These are phyloP conservation scores for Netelia inedita DNA, from an alignment of 2,888 invertebrate species.

Conservation along the genomic window DNA sequence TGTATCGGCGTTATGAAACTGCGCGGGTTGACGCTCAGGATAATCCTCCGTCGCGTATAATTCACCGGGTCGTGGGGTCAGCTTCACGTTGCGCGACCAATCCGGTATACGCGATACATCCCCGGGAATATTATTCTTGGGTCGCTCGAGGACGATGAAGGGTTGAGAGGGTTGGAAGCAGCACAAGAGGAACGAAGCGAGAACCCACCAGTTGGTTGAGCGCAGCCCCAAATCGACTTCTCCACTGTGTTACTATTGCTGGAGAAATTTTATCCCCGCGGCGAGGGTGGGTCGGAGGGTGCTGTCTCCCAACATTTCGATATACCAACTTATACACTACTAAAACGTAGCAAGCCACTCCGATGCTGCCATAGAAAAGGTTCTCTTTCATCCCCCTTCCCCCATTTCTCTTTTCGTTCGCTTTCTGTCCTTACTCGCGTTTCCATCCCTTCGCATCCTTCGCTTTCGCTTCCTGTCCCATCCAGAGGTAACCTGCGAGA, in stretches of 20 bases:
- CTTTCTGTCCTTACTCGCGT: conserved; percentile 10
- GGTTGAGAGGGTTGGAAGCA: conserved; percentile 23
- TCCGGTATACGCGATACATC: conserved; percentile 26
- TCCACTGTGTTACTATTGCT: conserved; percentile 13
- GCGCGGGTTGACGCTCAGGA: neutral
- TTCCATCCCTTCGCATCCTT: conserved; percentile 13
- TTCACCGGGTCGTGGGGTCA: conserved; percentile 27
- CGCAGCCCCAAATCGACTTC: conserved; percentile 40
- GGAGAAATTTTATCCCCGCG: conserved; percentile 35
- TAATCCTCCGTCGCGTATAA: conserved; percentile 16
- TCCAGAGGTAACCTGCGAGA: neutral
- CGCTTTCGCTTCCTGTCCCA: neutral
- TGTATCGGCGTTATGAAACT: neutral
- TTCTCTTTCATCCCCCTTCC: neutral
- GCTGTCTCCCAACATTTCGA: conserved; percentile 39
- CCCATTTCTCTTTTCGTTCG: neutral
- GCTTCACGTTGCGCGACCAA: conserved; percentile 28
- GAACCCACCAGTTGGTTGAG: conserved; percentile 49
- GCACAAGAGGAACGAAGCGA: conserved; percentile 23
- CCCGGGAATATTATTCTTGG: conserved; percentile 47
- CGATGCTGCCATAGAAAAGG: conserved; percentile 30
- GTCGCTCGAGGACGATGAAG: neutral
- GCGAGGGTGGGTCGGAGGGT: conserved; percentile 20
- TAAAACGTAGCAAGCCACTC: conserved; percentile 38
- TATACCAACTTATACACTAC: conserved; percentile 50